Conservation (phyloP, 2,113 vertebrate genomes). For the Microtus montanus region DNA sequence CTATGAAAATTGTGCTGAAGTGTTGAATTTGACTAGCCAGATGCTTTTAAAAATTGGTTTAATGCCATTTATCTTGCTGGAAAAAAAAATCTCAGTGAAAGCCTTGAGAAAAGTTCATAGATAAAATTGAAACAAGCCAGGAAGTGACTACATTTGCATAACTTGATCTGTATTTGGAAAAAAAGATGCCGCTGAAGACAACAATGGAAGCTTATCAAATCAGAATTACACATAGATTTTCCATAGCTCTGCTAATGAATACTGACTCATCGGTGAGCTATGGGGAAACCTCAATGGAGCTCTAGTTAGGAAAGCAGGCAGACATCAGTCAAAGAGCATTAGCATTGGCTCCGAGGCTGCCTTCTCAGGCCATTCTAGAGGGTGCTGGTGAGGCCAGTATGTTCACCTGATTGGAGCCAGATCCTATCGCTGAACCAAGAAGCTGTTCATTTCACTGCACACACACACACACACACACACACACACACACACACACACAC, state of each 20-base stretch:
- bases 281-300: slow-evolving; percentile 83
- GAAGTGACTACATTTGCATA: slow-evolving; percentile 84
- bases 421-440: slow-evolving; percentile 55
- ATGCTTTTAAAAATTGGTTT: slow-evolving; percentile 69
- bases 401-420: slow-evolving; percentile 54
- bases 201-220: slow-evolving; percentile 87
- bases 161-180: slow-evolving; percentile 84
- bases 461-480: not conserved
- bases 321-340: slow-evolving; percentile 25
- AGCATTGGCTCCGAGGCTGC: not conserved
- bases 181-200: slow-evolving; percentile 83
- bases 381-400: not conserved
- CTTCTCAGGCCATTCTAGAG: slow-evolving; percentile 9
- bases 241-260: slow-evolving; percentile 83
- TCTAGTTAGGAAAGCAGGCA: slow-evolving; percentile 78
- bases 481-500: too few relatives aligned
- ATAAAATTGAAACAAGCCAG: slow-evolving; percentile 84
- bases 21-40: slow-evolving; percentile 68
- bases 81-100: slow-evolving; percentile 70
- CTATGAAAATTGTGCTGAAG: slow-evolving; percentile 29
- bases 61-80: slow-evolving; percentile 74
- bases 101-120: slow-evolving; percentile 80
- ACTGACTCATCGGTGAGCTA: slow-evolving; percentile 83
- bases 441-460: not conserved
- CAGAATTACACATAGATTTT: slow-evolving; percentile 87